Evolutionary conservation across 2,888 invertebrate genomes (phyloP).

Genomic region (Synergus itoensis): DNA sequence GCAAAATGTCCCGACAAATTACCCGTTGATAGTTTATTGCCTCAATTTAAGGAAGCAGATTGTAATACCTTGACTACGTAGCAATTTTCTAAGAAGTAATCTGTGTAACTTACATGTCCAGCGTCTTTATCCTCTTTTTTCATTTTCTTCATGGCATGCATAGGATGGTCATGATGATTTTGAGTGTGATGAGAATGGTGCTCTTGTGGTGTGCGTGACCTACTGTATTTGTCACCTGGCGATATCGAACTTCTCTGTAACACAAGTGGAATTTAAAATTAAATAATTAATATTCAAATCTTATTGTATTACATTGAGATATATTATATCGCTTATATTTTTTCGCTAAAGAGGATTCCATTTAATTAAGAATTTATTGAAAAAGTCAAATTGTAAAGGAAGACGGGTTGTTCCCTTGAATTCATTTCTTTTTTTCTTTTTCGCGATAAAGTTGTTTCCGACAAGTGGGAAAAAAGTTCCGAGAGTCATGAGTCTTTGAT

Average conservation of each 20-base stretch:
- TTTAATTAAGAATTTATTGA: neutral
- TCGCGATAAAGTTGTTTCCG: conserved; percentile 23
- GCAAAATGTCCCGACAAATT: conserved; percentile 31
- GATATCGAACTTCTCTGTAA: conserved; percentile 91
- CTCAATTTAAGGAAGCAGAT: conserved; percentile 22
- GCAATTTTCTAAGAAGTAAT: conserved; percentile 37
- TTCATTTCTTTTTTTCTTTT: neutral
- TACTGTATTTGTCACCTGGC: conserved; percentile 89
- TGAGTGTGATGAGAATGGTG: conserved; percentile 81
- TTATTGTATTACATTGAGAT: no score
- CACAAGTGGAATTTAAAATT: conserved; percentile 48
- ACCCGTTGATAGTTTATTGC: neutral
- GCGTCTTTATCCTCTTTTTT: conserved; percentile 89
- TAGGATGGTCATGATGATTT: conserved; percentile 74
- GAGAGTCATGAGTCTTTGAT: conserved; percentile 16
- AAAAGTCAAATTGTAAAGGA: no score
- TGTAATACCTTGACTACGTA: neutral
- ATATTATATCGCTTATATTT: no score
- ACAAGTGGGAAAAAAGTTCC: conserved; percentile 26
- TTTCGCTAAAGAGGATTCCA: neutral
- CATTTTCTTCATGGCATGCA: conserved; percentile 83
- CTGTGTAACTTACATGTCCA: conserved; percentile 85
- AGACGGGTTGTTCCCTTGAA: neutral
- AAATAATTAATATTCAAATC: neutral
- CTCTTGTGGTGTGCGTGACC: conserved; percentile 88